A percentile compares a stretch with the other conserved stretches of the same genome.
Evolutionary conservation across 2,797 vertebrate species (phyloP).

Genomic region (Artibeus jamaicensis): DNA sequence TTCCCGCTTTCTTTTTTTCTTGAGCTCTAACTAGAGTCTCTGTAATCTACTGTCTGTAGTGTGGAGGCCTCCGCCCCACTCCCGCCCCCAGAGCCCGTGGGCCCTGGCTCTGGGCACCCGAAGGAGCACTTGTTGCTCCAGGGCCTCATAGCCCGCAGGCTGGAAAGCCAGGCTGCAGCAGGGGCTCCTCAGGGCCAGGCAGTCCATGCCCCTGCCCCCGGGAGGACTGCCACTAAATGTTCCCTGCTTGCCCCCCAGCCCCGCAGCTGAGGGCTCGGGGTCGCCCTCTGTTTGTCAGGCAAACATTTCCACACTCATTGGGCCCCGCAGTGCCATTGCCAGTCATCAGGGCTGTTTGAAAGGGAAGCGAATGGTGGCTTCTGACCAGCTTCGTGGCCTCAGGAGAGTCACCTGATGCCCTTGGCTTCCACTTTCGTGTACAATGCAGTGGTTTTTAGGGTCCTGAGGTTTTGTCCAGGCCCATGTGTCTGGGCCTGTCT

Average conservation of each 20-base stretch:
- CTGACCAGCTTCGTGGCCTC: not conserved
- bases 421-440: not conserved
- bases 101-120: too few species aligned
- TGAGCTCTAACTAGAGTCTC: slow-evolving; percentile 15
- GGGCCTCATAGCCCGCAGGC: not conserved
- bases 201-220: not conserved
- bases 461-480: not conserved
- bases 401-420: not conserved
- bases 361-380: not conserved
- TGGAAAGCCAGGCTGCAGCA: not conserved
- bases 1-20: not conserved
- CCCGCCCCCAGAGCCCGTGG: rapidly evolving
- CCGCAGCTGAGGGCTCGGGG: not conserved
- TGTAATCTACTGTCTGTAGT: not conserved
- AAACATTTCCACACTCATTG: rapidly evolving
- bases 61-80: not conserved
- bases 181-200: not conserved
- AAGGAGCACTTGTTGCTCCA: not conserved
- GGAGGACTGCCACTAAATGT: rapidly evolving
- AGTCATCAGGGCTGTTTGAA: not conserved
- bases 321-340: rapidly evolving
- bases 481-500: not conserved
- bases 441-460: not conserved
- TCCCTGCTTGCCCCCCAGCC: not conserved
- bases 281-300: not conserved